These are phyloP conservation scores for Stichodactyla mertensii DNA, from an alignment of 64 coral and sea anemone species.

Conservation along the genomic window DNA sequence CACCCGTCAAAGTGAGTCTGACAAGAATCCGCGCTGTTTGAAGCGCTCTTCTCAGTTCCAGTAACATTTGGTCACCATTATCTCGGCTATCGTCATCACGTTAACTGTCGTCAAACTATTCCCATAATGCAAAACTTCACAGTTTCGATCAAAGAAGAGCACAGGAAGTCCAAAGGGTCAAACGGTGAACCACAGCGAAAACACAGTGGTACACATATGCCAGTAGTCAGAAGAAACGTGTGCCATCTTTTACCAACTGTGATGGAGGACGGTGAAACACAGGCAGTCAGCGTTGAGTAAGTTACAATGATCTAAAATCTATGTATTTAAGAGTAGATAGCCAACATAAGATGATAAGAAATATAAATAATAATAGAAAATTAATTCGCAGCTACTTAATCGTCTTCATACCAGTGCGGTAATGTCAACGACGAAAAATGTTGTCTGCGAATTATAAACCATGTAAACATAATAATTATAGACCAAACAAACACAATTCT, in stretches of 20 bases:
- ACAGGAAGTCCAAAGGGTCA: not conserved
- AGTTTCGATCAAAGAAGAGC: not conserved
- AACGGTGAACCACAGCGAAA: not conserved
- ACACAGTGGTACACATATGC: not conserved
- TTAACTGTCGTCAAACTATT: not conserved
- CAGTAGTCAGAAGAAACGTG: slow-evolving; percentile 8
- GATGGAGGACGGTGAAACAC: not conserved
- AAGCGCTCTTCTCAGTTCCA: not conserved
- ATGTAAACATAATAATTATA: too few species aligned
- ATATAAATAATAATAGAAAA: too few species aligned
- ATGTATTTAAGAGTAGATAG: too few species aligned
- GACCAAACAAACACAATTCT: too few species aligned
- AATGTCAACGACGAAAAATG: too few species aligned
- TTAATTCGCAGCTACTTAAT: too few species aligned
- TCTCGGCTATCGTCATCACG: not conserved
- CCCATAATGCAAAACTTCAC: not conserved
- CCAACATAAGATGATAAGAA: too few species aligned
- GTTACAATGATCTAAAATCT: not conserved
- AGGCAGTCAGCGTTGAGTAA: slow-evolving; percentile 4
- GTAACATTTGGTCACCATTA: not conserved
- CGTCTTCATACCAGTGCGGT: too few species aligned
- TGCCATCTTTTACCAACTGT: not conserved
- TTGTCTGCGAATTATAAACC: too few species aligned
- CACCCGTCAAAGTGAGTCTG: too few species aligned
- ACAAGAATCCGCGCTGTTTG: too few species aligned